Evolutionary conservation across 2,113 vertebrate species (phyloP), one percentile per base, ranked within the genome.

Genomic region (Sakesphorus luctuosus): DNA sequence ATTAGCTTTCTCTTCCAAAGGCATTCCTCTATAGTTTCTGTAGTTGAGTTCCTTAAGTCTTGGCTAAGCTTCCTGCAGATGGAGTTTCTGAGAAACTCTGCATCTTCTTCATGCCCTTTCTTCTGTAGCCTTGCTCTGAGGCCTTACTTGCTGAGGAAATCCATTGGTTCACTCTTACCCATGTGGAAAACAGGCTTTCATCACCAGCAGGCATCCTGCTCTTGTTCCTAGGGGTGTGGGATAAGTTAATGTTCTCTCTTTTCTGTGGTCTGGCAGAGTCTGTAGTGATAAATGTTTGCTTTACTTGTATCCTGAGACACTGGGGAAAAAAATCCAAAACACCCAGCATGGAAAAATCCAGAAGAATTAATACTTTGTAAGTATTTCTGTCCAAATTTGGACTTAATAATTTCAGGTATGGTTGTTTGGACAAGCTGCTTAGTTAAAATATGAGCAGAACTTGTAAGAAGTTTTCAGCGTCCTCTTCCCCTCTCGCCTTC

Each of bases 331-430:
- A 43, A 43, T 43, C 40, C 40, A 43, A 43, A 43, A 43, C 40
- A 68, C 19, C 19, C 15, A 35, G 24, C 10, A 15, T 2, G 61
- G 63, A 80, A 55, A 90, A 66, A 33, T 23, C 13, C 55, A 40
- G 21, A 11, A 76, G n/a, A 67, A 36, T 62, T 38, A 44, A 25
- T 25, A 28, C 0, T 1, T 24, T 61, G 38, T 35, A 47, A 7
- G 0, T 17, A 28, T 66, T 86, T 59, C 23, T 77, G 29, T 53
- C 80, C 21, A 20, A 13, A 33, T 56, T 31, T 9, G 55, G 35
- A 23, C 38, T 31, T 46, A 28, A 74, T 7, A 38, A 35, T 17
- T 44, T 24, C 10, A 40, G 1, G 1, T 24, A 13, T 0, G 0
- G 40, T 36, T 85, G 35, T 38, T 43, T 74, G 46, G 53, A 23